These are phyloP conservation scores for Phaedon cochleariae DNA, from an alignment of 2,888 invertebrate species.

Conservation along the genomic window DNA sequence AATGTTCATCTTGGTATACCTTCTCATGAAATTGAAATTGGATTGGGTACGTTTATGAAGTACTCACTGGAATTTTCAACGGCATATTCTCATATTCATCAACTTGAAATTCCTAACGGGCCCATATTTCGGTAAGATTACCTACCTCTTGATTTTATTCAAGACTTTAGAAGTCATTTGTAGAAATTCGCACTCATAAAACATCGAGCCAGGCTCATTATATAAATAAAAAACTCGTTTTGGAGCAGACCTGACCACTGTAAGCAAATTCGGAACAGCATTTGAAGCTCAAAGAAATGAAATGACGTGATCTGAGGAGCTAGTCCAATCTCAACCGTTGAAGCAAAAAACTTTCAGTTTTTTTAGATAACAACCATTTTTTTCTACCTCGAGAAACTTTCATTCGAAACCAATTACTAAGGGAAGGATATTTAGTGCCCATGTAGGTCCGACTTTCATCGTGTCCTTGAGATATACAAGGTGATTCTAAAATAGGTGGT, in stretches of 20 bases:
- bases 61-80: no score
- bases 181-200: background rate
- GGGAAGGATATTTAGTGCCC: no score
- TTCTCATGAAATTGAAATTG: conserved; percentile 6
- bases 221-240: background rate
- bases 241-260: background rate
- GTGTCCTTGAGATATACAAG: no score
- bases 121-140: background rate
- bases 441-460: no score
- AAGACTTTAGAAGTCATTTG: background rate
- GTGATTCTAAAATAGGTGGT: no score
- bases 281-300: background rate
- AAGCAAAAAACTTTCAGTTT: no score
- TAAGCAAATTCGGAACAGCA: background rate
- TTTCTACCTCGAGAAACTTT: no score
- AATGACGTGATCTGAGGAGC: background rate
- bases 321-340: no score
- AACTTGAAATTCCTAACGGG: background rate
- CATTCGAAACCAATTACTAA: no score
- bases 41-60: background rate
- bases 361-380: no score
- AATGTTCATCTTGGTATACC: no score
- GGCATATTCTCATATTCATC: background rate
- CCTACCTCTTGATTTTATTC: background rate
- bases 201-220: background rate